Conservation (phyloP, 2,797 vertebrate species). For the Sylvia borin region DNA sequence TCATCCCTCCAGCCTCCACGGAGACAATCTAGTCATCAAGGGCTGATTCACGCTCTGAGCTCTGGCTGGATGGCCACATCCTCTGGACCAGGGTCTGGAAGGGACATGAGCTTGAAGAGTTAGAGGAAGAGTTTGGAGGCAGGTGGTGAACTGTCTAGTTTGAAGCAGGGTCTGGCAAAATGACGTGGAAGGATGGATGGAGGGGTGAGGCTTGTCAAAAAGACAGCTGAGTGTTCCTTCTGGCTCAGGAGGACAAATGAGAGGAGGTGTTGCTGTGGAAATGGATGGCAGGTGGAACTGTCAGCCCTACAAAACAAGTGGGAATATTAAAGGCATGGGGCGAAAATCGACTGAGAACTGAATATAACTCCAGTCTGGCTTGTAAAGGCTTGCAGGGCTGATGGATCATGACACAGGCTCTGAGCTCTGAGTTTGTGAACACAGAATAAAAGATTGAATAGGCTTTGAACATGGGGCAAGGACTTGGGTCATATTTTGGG, state of each 20-base stretch:
- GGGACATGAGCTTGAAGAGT: neutral
- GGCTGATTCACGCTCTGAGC: neutral
- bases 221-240: neutral
- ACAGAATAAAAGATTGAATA: neutral
- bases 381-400: neutral
- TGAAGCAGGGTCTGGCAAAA: neutral
- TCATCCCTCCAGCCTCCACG: neutral
- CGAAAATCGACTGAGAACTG: neutral
- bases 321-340: neutral
- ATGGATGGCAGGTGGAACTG: neutral
- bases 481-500: neutral
- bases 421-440: neutral
- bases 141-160: neutral
- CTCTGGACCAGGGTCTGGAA: neutral
- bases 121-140: neutral
- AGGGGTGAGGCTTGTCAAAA: neutral
- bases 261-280: neutral
- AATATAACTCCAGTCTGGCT: neutral
- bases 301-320: neutral
- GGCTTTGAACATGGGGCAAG: neutral
- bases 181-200: neutral
- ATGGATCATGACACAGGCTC: fast-evolving
- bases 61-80: neutral
- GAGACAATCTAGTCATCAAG: neutral
- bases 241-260: constrained; percentile 16